Evolutionary conservation across 2,797 vertebrate species (phyloP).

Genomic region (Oreortyx pictus): DNA sequence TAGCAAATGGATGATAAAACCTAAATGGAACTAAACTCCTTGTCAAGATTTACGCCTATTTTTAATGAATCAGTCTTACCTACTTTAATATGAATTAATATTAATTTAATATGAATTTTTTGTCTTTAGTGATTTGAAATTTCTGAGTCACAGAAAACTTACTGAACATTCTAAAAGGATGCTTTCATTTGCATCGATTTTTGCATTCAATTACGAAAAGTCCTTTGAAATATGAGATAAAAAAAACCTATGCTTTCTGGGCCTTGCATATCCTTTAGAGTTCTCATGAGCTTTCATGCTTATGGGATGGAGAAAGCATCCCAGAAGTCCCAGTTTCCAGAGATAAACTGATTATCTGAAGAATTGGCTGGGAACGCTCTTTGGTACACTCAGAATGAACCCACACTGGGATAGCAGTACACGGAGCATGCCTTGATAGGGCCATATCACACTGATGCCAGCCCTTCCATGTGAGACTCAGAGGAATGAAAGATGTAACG

Average conservation of each 20-base stretch:
- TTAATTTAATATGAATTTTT: background rate
- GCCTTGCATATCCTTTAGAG: background rate
- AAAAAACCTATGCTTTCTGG: background rate
- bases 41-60: background rate
- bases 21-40: background rate
- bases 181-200: background rate
- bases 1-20: constrained; percentile 15
- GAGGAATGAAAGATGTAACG: background rate
- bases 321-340: background rate
- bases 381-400: background rate
- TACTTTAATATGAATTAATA: background rate
- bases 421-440: background rate
- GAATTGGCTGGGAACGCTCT: background rate
- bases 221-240: background rate
- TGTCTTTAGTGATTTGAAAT: background rate
- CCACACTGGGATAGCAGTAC: background rate
- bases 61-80: background rate
- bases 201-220: background rate
- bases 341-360: background rate
- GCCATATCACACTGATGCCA: background rate
- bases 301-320: background rate
- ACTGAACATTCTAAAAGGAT: background rate
- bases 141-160: background rate
- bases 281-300: background rate
- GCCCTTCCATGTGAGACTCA: background rate